Evolutionary conservation across 2,888 invertebrate genomes (phyloP).

Genomic region (Agrypnus murinus): DNA sequence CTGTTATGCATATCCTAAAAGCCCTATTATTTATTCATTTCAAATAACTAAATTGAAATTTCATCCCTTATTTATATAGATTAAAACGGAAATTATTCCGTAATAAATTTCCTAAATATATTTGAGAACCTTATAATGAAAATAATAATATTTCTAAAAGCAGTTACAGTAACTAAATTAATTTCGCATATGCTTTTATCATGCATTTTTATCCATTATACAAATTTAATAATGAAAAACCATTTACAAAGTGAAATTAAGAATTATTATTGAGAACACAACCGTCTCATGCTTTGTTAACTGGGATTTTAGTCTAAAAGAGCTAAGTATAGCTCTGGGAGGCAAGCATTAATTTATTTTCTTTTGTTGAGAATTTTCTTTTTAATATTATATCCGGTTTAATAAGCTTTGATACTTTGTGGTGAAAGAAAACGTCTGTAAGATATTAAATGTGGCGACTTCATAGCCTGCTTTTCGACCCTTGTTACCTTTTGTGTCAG

Average conservation of each 20-base stretch:
- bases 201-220: neutral
- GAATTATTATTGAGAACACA: conserved; percentile 25
- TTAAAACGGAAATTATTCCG: conserved; percentile 22
- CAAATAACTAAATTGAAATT: conserved; percentile 15
- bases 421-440: conserved; percentile 38
- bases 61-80: conserved; percentile 20
- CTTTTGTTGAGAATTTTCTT: conserved; percentile 42
- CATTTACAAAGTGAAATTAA: neutral
- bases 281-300: conserved; percentile 15
- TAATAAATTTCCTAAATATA: conserved; percentile 22
- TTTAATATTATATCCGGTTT: conserved; percentile 40
- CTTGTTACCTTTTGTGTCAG: conserved; percentile 38
- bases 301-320: conserved; percentile 28
- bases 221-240: conserved; percentile 15
- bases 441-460: conserved; percentile 33
- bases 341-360: conserved; percentile 41
- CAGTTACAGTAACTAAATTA: conserved; percentile 19
- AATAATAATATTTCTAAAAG: conserved; percentile 3
- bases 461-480: conserved; percentile 38
- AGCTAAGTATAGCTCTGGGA: conserved; percentile 17
- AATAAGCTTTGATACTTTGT: conserved; percentile 39
- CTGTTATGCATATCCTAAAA: conserved; percentile 12
- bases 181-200: neutral
- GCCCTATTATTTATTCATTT: neutral
- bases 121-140: neutral